Conservation (phyloP, 2,888 invertebrate genomes). For the Aricia artaxerxes region DNA sequence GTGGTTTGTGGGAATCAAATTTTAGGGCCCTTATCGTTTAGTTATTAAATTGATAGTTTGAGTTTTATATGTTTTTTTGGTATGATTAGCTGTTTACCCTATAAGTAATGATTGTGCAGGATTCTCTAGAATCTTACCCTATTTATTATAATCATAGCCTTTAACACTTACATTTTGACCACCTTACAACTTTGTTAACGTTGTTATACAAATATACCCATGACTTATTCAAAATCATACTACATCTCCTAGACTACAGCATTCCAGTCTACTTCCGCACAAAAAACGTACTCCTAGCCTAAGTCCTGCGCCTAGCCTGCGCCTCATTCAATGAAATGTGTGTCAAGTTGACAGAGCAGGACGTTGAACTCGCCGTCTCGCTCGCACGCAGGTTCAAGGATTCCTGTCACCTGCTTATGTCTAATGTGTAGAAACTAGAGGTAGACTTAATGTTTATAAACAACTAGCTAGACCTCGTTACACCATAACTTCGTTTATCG, state of each 20-base stretch:
- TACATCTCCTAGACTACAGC: not conserved
- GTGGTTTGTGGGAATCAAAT: slow-evolving; percentile 8
- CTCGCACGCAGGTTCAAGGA: slow-evolving; percentile 30
- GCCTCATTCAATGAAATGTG: slow-evolving; percentile 61
- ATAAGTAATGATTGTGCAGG: too few relatives aligned
- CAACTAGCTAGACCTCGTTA: not conserved
- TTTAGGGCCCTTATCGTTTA: not conserved
- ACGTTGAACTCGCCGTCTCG: slow-evolving; percentile 52
- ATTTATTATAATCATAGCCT: too few relatives aligned
- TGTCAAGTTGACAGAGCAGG: slow-evolving; percentile 78
- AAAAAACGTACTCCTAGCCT: slow-evolving; percentile 37
- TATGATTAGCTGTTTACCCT: too few relatives aligned
- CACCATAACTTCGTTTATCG: not conserved
- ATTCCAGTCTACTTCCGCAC: not conserved
- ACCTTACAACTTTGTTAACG: too few relatives aligned
- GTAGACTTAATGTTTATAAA: not conserved
- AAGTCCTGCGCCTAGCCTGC: slow-evolving; percentile 53
- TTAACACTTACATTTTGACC: too few relatives aligned
- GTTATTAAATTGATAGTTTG: not conserved
- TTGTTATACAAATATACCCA: too few relatives aligned
- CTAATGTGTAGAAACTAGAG: not conserved
- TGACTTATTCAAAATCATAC: not conserved
- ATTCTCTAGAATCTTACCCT: too few relatives aligned
- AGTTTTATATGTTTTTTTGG: not conserved
- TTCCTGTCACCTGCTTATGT: slow-evolving; percentile 10